Conservation (phyloP, 2,797 vertebrate genomes). For the Hemitrygon akajei region DNA sequence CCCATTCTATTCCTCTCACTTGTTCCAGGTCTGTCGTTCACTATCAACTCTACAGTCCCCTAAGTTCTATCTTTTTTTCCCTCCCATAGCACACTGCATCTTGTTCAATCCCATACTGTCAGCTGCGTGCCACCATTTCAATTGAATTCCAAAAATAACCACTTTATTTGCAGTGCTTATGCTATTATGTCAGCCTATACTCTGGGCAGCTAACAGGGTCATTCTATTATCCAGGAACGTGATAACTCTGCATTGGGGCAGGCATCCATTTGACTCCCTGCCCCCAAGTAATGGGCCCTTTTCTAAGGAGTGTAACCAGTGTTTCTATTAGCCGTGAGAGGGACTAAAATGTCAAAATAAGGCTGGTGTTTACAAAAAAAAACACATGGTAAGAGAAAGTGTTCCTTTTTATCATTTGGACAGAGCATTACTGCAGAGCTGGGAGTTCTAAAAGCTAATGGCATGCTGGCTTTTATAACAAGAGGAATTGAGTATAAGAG, state of each 20-base stretch:
- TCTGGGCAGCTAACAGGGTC: conserved; percentile 65
- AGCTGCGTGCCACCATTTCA: conserved; percentile 61
- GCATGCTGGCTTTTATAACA: too few species aligned
- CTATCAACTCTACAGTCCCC: background rate
- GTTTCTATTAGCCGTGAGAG: conserved; percentile 56
- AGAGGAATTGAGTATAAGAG: too few species aligned
- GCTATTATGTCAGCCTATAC: conserved; percentile 66
- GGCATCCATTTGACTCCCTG: conserved; percentile 53
- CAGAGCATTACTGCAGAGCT: background rate
- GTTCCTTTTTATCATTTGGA: conserved; percentile 29
- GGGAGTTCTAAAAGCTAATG: too few species aligned
- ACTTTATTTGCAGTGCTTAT: conserved; percentile 69
- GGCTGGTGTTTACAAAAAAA: conserved; percentile 28
- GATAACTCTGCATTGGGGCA: conserved; percentile 57
- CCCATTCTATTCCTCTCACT: background rate
- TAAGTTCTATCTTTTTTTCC: background rate
- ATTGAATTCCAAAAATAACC: conserved; percentile 74
- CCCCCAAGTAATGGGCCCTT: conserved; percentile 58
- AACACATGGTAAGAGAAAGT: background rate
- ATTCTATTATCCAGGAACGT: conserved; percentile 70
- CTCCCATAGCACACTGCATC: conserved; percentile 25
- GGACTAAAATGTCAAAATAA: conserved; percentile 30
- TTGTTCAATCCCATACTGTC: conserved; percentile 58
- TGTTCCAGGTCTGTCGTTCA: background rate
- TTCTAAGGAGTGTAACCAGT: conserved; percentile 57